Conservation (phyloP, 2,888 invertebrate genomes). For the Anthophora plumipes region DNA sequence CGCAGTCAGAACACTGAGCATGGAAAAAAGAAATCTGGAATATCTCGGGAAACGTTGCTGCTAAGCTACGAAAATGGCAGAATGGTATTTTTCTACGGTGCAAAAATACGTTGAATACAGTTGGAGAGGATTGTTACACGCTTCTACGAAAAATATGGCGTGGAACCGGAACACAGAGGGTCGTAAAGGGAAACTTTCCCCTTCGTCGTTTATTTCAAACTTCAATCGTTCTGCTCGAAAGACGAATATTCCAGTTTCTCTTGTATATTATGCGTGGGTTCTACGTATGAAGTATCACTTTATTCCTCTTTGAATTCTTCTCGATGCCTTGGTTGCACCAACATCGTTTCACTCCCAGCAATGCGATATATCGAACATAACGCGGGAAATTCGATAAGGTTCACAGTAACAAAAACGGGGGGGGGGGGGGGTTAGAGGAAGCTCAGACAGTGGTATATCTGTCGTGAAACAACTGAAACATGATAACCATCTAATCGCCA, state of each 20-base stretch:
- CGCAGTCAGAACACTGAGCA: not conserved
- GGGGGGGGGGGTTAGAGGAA: not conserved
- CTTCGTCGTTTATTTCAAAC: constrained; percentile 49
- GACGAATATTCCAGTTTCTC: constrained; percentile 36
- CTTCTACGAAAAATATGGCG: constrained; percentile 20
- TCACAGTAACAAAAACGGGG: not conserved
- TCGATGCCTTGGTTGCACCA: not conserved
- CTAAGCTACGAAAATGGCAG: constrained; percentile 21
- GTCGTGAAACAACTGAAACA: constrained; percentile 14
- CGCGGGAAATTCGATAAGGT: constrained; percentile 19
- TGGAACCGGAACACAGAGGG: constrained; percentile 2
- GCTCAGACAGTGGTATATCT: not conserved
- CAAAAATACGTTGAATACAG: constrained; percentile 19
- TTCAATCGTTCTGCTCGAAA: constrained; percentile 37
- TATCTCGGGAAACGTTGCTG: not conserved
- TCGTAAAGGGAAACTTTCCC: constrained; percentile 44
- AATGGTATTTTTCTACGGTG: constrained; percentile 11
- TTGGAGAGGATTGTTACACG: not conserved
- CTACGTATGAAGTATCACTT: constrained; percentile 1
- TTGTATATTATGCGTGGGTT: constrained; percentile 17
- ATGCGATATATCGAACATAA: constrained; percentile 17
- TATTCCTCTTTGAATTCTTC: constrained; percentile 19
- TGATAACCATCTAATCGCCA: constrained; percentile 51
- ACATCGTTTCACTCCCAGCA: not conserved
- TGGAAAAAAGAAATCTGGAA: not conserved